Evolutionary conservation across 2,888 invertebrate species (phyloP).

Genomic region (Gerosis bhagava): DNA sequence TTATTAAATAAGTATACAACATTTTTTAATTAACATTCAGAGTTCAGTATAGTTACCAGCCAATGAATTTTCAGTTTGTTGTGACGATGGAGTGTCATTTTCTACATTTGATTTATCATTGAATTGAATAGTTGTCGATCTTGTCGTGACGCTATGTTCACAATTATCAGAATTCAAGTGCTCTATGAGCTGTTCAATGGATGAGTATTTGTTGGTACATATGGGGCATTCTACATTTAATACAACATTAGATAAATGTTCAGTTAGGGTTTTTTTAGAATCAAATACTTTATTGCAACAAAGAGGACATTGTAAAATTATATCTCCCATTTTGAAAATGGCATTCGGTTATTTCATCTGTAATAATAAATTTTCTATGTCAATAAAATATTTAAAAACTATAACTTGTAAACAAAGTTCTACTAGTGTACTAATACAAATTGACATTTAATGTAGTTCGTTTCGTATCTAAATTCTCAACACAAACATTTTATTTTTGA

Average conservation of each 20-base stretch:
- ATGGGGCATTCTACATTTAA: constrained; percentile 82
- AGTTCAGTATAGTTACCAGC: no score
- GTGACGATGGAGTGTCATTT: no score
- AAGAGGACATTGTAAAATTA: constrained; percentile 80
- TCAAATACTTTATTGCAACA: constrained; percentile 85
- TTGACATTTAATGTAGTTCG: no score
- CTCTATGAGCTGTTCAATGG: constrained; percentile 77
- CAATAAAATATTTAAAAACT: no score
- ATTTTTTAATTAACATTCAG: no score
- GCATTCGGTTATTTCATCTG: constrained; percentile 24
- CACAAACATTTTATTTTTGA: constrained; percentile 59
- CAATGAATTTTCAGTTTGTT: no score
- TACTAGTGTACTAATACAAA: no score
- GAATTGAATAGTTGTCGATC: constrained; percentile 21
- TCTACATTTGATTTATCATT: constrained; percentile 16
- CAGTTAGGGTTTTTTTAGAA: constrained; percentile 76
- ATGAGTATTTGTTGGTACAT: constrained; percentile 79
- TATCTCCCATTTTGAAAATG: constrained; percentile 72
- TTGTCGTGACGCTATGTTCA: no score
- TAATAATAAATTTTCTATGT: no score
- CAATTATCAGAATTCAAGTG: constrained; percentile 77
- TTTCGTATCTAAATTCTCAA: constrained; percentile 65
- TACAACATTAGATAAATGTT: constrained; percentile 73
- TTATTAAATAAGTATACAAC: no score
- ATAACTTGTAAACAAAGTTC: no score